Evolutionary conservation across 2,797 vertebrate species (phyloP).

Genomic region (Botia kubotai): DNA sequence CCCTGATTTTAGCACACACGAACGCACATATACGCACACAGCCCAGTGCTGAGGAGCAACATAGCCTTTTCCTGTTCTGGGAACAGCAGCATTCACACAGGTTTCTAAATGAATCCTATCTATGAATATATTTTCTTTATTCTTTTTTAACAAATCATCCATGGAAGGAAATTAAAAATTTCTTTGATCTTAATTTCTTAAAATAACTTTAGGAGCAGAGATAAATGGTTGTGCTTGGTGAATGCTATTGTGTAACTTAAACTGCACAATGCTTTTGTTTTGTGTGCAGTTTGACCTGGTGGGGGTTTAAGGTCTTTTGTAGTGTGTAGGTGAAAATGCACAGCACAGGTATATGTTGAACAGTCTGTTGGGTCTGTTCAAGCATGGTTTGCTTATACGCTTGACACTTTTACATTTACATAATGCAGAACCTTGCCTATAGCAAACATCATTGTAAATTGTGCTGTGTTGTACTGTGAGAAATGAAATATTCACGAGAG

Average conservation of each 20-base stretch:
- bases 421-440: background rate
- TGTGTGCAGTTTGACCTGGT: background rate
- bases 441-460: slow-evolving; percentile 12
- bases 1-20: slow-evolving; percentile 48
- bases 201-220: too few species aligned
- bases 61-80: slow-evolving; percentile 30
- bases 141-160: too few species aligned
- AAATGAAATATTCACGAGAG: background rate
- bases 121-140: too few species aligned
- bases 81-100: background rate
- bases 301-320: slow-evolving; percentile 21
- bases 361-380: background rate
- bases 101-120: too few species aligned
- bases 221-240: too few species aligned
- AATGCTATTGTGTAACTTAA: background rate
- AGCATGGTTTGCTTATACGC: background rate
- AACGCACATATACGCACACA: slow-evolving; percentile 18
- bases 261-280: background rate
- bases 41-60: slow-evolving; percentile 25
- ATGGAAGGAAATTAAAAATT: too few species aligned
- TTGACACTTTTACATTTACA: background rate
- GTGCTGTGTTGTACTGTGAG: background rate
- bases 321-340: slow-evolving; percentile 24
- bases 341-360: slow-evolving; percentile 10
- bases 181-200: too few species aligned